Percentiles rank a stretch among this genome's conserved stretches.
Conservation (phyloP, 1,140 invertebrate genomes). For the Drosophila paulistorum region DNA sequence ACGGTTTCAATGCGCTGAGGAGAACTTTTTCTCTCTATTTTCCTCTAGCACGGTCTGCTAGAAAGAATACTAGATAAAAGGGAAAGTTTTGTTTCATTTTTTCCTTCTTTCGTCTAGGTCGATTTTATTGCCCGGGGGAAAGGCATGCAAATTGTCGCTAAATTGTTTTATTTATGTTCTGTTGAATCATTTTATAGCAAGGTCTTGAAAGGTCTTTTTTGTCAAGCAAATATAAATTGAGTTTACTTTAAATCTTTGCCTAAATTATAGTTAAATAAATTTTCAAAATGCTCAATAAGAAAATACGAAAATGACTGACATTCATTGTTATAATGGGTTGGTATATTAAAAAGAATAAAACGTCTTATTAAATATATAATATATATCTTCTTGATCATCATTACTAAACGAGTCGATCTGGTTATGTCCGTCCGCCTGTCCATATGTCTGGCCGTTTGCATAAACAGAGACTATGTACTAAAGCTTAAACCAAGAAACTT, state of each 20-base stretch:
- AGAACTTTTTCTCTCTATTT: constrained; percentile 23
- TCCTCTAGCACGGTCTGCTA: background rate
- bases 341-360: too few species aligned
- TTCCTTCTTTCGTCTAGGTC: background rate
- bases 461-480: too few species aligned
- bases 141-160: constrained; percentile 29
- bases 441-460: too few species aligned
- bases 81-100: constrained; percentile 39
- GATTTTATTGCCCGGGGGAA: constrained; percentile 18
- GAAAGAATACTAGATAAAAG: background rate
- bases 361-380: too few species aligned
- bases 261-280: background rate
- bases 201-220: too few species aligned
- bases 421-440: too few species aligned
- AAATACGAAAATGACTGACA: too few species aligned
- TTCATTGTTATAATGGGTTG: too few species aligned
- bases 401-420: too few species aligned
- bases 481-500: too few species aligned
- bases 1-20: constrained; percentile 28
- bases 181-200: background rate
- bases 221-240: background rate
- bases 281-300: too few species aligned
- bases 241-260: background rate
- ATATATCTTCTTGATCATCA: too few species aligned
- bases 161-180: constrained; percentile 41